These are phyloP conservation scores for Eristalinus sepulchralis DNA, from an alignment of 2,888 invertebrate genomes.

Conservation along the genomic window DNA sequence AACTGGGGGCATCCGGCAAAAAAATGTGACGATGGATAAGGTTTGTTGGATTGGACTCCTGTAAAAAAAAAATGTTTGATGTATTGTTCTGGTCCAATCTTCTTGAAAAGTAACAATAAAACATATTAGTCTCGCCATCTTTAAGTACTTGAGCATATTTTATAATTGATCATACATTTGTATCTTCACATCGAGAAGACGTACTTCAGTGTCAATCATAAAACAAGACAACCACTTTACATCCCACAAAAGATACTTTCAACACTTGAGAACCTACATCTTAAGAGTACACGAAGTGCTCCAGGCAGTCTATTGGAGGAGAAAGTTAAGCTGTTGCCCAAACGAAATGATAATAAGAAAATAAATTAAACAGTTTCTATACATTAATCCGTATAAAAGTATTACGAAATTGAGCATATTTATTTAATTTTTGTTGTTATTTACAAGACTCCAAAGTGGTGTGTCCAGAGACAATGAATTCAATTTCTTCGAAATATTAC, in stretches of 20 bases:
- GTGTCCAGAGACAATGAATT: slow-evolving; percentile 8
- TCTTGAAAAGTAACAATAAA: too few species aligned
- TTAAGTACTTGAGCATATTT: too few species aligned
- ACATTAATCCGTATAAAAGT: slow-evolving; percentile 24
- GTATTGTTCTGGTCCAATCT: too few species aligned
- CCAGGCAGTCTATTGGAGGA: not conserved
- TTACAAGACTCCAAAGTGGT: slow-evolving; percentile 46
- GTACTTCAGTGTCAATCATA: not conserved
- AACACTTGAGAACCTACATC: not conserved
- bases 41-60: too few species aligned
- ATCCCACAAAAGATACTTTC: too few species aligned
- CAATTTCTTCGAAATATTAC: slow-evolving; percentile 14
- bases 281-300: not conserved
- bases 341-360: not conserved
- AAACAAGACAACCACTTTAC: too few species aligned
- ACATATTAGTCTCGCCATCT: too few species aligned
- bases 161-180: too few species aligned
- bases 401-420: slow-evolving; percentile 53
- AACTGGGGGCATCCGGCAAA: too few species aligned
- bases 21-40: too few species aligned
- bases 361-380: not conserved
- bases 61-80: too few species aligned
- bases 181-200: too few species aligned
- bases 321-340: not conserved
- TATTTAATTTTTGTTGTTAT: slow-evolving; percentile 56